These are phyloP conservation scores for Cyaniris semiargus DNA, from an alignment of 2,888 invertebrate genomes.

Conservation along the genomic window DNA sequence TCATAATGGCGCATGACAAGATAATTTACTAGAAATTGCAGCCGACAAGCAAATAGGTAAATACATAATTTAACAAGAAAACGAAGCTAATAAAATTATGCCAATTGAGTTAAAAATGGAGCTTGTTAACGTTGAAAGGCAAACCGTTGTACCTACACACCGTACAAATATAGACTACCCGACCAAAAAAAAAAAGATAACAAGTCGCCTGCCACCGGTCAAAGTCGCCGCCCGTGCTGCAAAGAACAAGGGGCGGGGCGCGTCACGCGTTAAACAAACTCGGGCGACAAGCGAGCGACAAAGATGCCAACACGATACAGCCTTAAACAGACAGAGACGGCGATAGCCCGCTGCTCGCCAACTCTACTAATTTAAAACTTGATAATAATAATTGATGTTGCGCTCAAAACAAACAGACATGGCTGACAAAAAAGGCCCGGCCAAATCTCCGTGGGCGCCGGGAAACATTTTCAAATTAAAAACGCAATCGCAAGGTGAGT, in stretches of 20 bases:
- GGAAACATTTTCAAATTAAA: constrained; percentile 61
- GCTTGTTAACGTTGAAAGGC: constrained; percentile 12
- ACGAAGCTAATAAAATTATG: constrained; percentile 15
- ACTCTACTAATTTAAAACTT: constrained; percentile 74
- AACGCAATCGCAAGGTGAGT: constrained; percentile 70
- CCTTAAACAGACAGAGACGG: constrained; percentile 50
- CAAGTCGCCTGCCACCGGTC: constrained; percentile 75
- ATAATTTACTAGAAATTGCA: neutral
- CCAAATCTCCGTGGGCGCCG: constrained; percentile 70
- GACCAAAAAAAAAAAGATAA: constrained; percentile 71
- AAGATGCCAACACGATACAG: constrained; percentile 50
- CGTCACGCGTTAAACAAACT: constrained; percentile 80
- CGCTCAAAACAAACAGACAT: constrained; percentile 78
- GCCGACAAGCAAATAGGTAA: neutral
- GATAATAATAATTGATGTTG: constrained; percentile 78
- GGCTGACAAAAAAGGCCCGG: constrained; percentile 77
- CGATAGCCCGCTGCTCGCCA: constrained; percentile 61
- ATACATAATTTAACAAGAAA: neutral
- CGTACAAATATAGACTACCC: constrained; percentile 72
- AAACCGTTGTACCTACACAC: constrained; percentile 36
- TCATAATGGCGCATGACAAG: neutral
- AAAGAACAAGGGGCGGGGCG: constrained; percentile 66
- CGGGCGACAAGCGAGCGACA: constrained; percentile 58
- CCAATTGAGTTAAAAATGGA: constrained; percentile 20
- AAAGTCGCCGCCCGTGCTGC: constrained; percentile 62